phyloP scores from a whole-genome alignment of 2,113 vertebrate genomes.

The Saguinus imperator region DNA sequence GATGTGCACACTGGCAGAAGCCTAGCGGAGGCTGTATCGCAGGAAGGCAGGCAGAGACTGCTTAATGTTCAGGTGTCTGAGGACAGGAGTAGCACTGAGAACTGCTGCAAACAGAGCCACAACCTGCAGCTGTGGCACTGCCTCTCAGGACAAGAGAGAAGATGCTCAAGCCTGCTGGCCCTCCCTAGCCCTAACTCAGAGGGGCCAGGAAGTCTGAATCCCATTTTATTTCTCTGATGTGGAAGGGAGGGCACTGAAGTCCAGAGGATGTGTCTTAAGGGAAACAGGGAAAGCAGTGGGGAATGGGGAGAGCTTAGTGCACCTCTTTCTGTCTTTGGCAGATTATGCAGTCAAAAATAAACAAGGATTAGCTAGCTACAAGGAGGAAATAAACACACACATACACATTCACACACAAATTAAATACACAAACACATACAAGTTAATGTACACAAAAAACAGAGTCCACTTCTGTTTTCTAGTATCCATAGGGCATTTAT shows the following conservation, averaged over 20 bases:
- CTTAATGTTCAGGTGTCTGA: neutral
- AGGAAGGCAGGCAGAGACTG: neutral
- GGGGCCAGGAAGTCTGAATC: neutral
- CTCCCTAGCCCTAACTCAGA: neutral
- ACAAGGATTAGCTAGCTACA: neutral
- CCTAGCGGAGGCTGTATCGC: neutral
- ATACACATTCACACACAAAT: neutral
- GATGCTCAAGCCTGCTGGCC: neutral
- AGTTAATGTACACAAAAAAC: neutral
- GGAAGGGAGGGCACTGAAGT: neutral
- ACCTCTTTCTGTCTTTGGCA: neutral
- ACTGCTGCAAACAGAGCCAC: neutral
- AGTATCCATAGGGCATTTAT: neutral
- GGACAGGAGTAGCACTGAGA: neutral
- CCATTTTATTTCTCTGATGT: neutral
- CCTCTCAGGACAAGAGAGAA: neutral
- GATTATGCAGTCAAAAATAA: constrained; percentile 14
- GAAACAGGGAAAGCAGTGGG: neutral
- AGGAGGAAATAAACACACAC: neutral
- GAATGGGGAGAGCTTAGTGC: neutral
- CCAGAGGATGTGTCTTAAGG: neutral
- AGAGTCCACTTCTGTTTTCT: constrained; percentile 17
- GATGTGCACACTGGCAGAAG: neutral
- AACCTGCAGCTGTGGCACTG: neutral
- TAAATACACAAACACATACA: neutral